Evolutionary conservation across 2,797 vertebrate species (phyloP), one percentile per base, ranked within the genome.

Genomic region (Sciurus vulgaris): DNA sequence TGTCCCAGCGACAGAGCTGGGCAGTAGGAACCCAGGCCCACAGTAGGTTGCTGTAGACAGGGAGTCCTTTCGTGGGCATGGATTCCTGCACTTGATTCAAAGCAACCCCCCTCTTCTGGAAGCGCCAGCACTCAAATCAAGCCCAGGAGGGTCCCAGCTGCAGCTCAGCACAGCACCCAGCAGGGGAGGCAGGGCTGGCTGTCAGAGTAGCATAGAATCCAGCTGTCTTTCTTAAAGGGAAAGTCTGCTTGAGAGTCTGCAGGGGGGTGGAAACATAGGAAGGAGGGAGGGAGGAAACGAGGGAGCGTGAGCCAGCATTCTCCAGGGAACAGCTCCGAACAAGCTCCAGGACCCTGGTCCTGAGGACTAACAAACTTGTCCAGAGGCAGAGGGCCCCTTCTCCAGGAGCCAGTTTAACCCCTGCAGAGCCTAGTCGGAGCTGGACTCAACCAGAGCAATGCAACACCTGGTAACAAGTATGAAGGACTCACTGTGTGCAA

Each of bases 181-280:
- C 89, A 74, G 91, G 88, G 96, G 96, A 98, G 97, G 97, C 94
- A 94, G 97, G 97, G 86, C 97, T 26, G 63, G 61, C 44, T 61
- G 44, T n/a, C 73, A 83, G 97, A 89, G 59, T 22, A 79, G 41
- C 65, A 61, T 3, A 49, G 18, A 33, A 1, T 65, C 38, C 2
- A n/a, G 96, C 97, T 95, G 95, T 88, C 28, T 97, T 94, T 44
- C 98, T 98, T 98, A 98, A 99, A 98, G 98, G 98, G 97, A 93
- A 98, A 94, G 88, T 85, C 86, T 76, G 41, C 91, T 49, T 51
- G 44, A 41, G 79, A 65, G 83, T 0, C 24, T 24, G n/a, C 33
- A 4, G 24, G 54, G 38, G 44, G 49, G 44, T 5, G 61, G 74
- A 28, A 90, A 8, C 30, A 14, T 73, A 61, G n/a, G 51, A 26